A percentile compares a stretch with the other conserved stretches of the same genome.
phyloP scores from a whole-genome alignment of 1,140 invertebrate species.

The Lysiphlebus fabarum region DNA sequence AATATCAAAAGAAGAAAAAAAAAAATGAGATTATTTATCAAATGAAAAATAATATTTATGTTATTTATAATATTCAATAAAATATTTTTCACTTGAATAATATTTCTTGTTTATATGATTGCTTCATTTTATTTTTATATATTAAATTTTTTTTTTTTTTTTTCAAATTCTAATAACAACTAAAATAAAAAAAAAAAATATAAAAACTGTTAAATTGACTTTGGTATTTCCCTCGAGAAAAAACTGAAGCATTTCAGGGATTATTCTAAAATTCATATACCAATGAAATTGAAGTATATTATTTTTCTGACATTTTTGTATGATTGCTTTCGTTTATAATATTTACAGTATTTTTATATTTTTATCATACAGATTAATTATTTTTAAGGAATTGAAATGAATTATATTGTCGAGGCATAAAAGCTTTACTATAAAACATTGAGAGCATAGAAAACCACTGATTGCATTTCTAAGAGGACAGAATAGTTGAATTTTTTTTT shows the following conservation, averaged over 20 bases:
- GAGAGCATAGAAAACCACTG: constrained; percentile 11
- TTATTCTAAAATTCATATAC: constrained; percentile 9
- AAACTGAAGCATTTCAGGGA: constrained; percentile 8
- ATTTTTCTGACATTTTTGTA: not conserved
- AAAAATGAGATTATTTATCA: too few species aligned
- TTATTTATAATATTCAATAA: not conserved
- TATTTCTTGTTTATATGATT: constrained; percentile 11
- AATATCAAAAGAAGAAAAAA: too few species aligned
- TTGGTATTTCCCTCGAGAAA: constrained; percentile 3
- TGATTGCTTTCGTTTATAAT: constrained; percentile 5
- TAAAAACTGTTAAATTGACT: constrained; percentile 2
- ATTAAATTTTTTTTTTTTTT: too few species aligned
- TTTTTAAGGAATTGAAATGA: not conserved
- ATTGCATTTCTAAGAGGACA: constrained; percentile 14
- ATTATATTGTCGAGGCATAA: constrained; percentile 20
- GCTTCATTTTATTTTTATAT: not conserved
- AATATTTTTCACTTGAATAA: not conserved
- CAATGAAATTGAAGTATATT: constrained; percentile 11
- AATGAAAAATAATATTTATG: too few species aligned
- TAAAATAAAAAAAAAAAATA: too few species aligned
- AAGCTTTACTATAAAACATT: constrained; percentile 5
- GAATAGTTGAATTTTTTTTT: too few species aligned
- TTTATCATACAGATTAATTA: too few species aligned
- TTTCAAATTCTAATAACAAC: too few species aligned
- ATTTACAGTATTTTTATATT: not conserved